Evolutionary conservation across 2,888 invertebrate species (phyloP).

Genomic region (Choristoneura rosaceana): DNA sequence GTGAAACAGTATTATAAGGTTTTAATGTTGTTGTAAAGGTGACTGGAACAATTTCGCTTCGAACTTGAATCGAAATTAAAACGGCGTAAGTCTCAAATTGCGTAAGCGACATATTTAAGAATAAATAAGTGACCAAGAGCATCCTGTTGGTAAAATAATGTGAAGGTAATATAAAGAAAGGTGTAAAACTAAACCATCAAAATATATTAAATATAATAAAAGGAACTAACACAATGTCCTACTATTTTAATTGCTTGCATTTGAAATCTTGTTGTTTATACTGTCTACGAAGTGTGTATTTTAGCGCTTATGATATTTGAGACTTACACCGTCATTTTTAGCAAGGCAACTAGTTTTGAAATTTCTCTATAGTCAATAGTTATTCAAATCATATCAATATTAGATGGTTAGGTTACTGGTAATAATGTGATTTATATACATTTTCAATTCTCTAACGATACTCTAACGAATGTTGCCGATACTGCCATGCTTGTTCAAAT

Average conservation of each 20-base stretch:
- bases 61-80: conserved; percentile 48
- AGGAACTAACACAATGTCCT: too few relatives aligned
- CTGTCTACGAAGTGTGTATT: background rate
- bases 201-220: too few relatives aligned
- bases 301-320: conserved; percentile 8
- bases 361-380: conserved; percentile 73
- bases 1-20: conserved; percentile 70
- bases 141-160: background rate
- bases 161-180: background rate
- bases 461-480: conserved; percentile 29
- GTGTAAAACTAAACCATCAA: too few relatives aligned
- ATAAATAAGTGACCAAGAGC: background rate
- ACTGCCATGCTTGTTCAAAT: background rate
- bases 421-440: conserved; percentile 45
- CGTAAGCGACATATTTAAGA: conserved; percentile 25
- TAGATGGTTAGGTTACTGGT: conserved; percentile 57
- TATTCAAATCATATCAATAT: conserved; percentile 75
- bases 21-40: conserved; percentile 55
- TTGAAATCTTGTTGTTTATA: background rate
- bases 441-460: conserved; percentile 29
- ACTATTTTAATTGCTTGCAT: too few relatives aligned
- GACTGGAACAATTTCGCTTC: conserved; percentile 52
- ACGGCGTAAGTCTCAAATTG: conserved; percentile 46
- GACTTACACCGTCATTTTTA: conserved; percentile 48
- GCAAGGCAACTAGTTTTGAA: conserved; percentile 67